Percentiles rank a stretch among this genome's conserved stretches.
These are phyloP conservation scores for Carollia perspicillata DNA, from an alignment of 2,113 vertebrate genomes.

Conservation along the genomic window DNA sequence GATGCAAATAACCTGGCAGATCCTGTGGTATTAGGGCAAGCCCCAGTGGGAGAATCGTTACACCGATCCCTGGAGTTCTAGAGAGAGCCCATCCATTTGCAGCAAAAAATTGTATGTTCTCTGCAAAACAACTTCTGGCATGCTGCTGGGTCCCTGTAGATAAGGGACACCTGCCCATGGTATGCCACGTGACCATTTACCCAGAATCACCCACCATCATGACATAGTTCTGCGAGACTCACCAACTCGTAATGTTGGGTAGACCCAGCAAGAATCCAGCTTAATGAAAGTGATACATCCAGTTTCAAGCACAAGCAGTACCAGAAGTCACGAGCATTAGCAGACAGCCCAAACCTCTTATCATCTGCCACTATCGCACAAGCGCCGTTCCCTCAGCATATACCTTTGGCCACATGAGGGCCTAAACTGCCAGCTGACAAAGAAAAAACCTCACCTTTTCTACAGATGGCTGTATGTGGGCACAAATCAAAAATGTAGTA, in stretches of 20 bases:
- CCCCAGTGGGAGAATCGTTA: not conserved
- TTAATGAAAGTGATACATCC: not conserved
- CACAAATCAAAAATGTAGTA: not conserved
- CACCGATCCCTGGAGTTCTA: not conserved
- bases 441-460: not conserved
- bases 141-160: not conserved
- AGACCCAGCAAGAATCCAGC: not conserved
- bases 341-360: not conserved
- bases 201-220: not conserved
- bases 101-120: not conserved
- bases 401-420: not conserved
- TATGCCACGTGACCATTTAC: not conserved
- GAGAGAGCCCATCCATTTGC: not conserved
- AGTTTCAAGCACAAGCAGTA: not conserved
- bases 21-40: not conserved
- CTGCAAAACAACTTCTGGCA: not conserved
- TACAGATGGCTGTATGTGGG: not conserved
- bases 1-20: not conserved
- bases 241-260: not conserved
- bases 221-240: not conserved
- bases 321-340: not conserved
- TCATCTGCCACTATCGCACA: not conserved
- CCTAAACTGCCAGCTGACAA: not conserved
- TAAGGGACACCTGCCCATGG: not conserved
- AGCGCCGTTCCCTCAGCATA: not conserved